Evolutionary conservation across 2,113 vertebrate genomes (phyloP).

Genomic region (Halcyon malimbica): DNA sequence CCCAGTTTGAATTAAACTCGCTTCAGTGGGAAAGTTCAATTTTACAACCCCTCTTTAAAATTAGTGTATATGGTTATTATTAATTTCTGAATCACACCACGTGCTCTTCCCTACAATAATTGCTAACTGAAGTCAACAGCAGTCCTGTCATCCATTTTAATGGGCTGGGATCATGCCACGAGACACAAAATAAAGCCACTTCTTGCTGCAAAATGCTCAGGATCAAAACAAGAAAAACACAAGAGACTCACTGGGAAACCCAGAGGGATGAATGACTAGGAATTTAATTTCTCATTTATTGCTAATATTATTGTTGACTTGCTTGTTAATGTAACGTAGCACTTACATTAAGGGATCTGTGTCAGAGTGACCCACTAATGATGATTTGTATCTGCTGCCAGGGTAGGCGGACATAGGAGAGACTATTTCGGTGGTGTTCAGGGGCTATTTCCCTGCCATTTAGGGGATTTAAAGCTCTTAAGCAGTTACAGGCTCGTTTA

Average conservation of each 20-base stretch:
- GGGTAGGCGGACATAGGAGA: constrained; percentile 20
- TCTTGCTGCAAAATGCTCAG: constrained; percentile 48
- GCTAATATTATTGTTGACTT: constrained; percentile 68
- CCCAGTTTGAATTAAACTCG: background rate
- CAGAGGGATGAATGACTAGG: constrained; percentile 60
- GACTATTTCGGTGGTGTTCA: background rate
- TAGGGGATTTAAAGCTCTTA: constrained; percentile 52
- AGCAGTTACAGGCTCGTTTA: constrained; percentile 54
- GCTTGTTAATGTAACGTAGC: constrained; percentile 62
- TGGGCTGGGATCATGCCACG: constrained; percentile 52
- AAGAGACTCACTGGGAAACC: constrained; percentile 54
- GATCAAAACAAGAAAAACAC: constrained; percentile 66
- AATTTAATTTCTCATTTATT: constrained; percentile 69
- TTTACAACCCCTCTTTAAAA: constrained; percentile 7
- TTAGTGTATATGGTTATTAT: constrained; percentile 36
- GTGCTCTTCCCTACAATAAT: constrained; percentile 41
- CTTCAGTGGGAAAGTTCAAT: background rate
- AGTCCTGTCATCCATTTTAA: constrained; percentile 62
- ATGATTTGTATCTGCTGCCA: constrained; percentile 60
- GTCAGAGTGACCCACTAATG: constrained; percentile 51
- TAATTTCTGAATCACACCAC: constrained; percentile 59
- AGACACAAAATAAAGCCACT: constrained; percentile 60
- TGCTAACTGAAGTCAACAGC: constrained; percentile 50
- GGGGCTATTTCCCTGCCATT: constrained; percentile 51
- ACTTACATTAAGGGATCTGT: constrained; percentile 60